Evolutionary conservation across 2,797 vertebrate species (phyloP).

Genomic region (Onychomys leucogaster): DNA sequence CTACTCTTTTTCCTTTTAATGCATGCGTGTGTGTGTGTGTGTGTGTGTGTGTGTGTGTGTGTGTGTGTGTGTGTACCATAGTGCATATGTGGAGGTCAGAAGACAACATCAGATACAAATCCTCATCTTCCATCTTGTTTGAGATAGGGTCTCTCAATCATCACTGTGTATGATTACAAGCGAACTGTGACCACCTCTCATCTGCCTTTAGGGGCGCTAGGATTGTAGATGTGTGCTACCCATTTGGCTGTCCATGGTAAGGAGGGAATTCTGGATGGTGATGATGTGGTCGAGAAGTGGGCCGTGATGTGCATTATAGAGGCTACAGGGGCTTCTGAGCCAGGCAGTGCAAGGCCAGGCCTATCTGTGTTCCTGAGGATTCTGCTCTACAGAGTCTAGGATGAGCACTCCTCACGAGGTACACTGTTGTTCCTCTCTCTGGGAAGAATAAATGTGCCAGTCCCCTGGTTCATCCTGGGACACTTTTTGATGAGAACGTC

Average conservation of each 20-base stretch:
- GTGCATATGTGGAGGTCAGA: neutral
- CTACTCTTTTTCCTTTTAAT: neutral
- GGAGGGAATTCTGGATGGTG: neutral
- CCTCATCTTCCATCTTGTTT: neutral
- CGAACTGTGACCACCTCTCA: neutral
- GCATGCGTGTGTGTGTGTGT: neutral
- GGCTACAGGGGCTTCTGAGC: neutral
- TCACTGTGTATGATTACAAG: neutral
- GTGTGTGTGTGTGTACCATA: neutral
- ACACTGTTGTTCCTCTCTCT: rapidly evolving
- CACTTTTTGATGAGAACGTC: neutral
- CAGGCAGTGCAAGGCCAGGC: rapidly evolving
- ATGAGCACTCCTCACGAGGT: neutral
- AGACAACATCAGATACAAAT: neutral
- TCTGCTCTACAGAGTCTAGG: neutral
- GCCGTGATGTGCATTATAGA: rapidly evolving
- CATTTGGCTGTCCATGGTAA: neutral
- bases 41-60: neutral
- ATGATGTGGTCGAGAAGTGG: neutral
- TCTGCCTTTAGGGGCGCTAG: neutral
- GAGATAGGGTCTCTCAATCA: neutral
- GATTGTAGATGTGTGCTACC: neutral
- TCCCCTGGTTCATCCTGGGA: rapidly evolving
- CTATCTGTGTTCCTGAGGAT: neutral
- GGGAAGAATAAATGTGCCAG: too few relatives aligned